A percentile compares a stretch with the other conserved stretches of the same genome.
Evolutionary conservation across 2,888 invertebrate genomes (phyloP).

Genomic region (Macrophya alboannulata): DNA sequence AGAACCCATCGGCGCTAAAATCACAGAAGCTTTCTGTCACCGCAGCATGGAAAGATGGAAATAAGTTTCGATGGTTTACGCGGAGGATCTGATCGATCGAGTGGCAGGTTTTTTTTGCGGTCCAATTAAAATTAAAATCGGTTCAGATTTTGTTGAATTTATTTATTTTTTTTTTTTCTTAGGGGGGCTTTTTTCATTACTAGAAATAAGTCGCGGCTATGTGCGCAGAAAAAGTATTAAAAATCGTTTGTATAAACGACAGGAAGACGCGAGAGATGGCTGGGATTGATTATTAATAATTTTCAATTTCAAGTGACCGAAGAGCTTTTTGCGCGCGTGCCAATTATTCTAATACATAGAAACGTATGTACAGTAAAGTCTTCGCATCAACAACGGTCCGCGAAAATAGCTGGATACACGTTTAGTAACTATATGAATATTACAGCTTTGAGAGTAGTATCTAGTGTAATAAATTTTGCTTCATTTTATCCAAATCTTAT

Average conservation of each 20-base stretch:
- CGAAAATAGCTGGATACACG: slow-evolving; percentile 34
- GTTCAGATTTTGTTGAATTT: background rate
- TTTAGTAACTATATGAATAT: slow-evolving; percentile 30
- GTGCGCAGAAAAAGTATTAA: background rate
- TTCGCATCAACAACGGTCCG: slow-evolving; percentile 26
- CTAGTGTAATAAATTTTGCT: too few species aligned
- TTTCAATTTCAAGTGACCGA: slow-evolving; percentile 48
- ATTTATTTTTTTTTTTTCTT: background rate
- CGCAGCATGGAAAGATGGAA: background rate
- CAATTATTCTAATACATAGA: slow-evolving; percentile 45
- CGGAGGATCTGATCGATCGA: background rate
- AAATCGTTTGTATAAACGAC: background rate
- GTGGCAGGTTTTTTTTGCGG: background rate
- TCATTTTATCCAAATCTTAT: background rate
- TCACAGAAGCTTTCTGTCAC: background rate
- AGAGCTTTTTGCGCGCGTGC: slow-evolving; percentile 56
- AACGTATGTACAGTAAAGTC: background rate
- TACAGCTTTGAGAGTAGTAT: too few species aligned
- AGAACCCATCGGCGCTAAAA: background rate
- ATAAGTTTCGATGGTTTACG: background rate
- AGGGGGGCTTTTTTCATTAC: background rate
- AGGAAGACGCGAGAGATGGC: slow-evolving; percentile 26
- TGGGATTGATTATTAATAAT: slow-evolving; percentile 55
- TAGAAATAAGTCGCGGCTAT: background rate
- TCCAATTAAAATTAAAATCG: background rate